A percentile compares a stretch with the other conserved stretches of the same genome.
These are phyloP conservation scores for Lasioglossum figueresi DNA, from an alignment of 2,888 invertebrate species.

Conservation along the genomic window DNA sequence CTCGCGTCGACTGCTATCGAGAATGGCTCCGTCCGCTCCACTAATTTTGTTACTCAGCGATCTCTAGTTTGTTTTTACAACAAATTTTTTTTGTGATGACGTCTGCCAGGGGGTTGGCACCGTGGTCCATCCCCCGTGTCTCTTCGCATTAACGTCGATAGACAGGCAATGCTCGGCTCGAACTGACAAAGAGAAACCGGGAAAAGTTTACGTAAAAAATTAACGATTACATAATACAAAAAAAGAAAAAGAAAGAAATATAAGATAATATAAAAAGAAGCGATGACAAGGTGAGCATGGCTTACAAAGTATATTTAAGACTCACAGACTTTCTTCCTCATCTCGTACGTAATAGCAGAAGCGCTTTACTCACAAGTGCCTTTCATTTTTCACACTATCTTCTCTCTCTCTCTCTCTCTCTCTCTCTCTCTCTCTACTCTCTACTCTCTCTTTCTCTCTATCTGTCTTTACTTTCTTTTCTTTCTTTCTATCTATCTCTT, in stretches of 20 bases:
- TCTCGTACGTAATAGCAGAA: conserved; percentile 75
- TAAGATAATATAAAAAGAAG: conserved; percentile 51
- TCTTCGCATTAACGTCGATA: conserved; percentile 30
- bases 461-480: conserved; percentile 7
- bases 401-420: conserved; percentile 9
- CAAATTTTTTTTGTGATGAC: conserved; percentile 1
- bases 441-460: conserved; percentile 15
- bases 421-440: conserved; percentile 5
- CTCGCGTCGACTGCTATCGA: conserved; percentile 61
- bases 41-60: conserved; percentile 61
- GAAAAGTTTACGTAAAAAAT: neutral
- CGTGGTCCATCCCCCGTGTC: conserved; percentile 22
- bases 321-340: conserved; percentile 70
- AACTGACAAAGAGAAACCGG: conserved; percentile 1
- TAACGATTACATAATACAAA: neutral
- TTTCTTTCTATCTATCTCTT: conserved; percentile 7
- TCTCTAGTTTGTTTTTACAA: conserved; percentile 30
- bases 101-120: neutral
- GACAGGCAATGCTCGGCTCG: conserved; percentile 24
- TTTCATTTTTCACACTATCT: conserved; percentile 16
- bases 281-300: conserved; percentile 79
- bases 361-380: conserved; percentile 76
- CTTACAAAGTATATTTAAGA: conserved; percentile 72
- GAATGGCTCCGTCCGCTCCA: conserved; percentile 51
- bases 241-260: conserved; percentile 27